Percentiles rank a stretch among this genome's conserved stretches.
Evolutionary conservation across 2,113 vertebrate genomes (phyloP).

Genomic region (Passer montanus): DNA sequence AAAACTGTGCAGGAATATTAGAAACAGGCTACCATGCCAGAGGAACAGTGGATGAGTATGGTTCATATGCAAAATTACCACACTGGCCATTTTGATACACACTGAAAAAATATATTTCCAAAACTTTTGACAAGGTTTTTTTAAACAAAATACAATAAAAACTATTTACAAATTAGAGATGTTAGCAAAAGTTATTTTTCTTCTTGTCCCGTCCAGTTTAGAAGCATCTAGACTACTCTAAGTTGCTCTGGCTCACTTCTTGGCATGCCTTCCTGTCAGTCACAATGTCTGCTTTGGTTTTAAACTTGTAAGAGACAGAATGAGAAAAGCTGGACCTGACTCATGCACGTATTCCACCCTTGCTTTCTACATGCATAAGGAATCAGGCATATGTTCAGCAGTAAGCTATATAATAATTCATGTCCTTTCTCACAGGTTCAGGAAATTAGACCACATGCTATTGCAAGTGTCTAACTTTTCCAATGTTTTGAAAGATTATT

Average conservation of each 20-base stretch:
- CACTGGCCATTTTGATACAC: background rate
- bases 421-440: conserved; percentile 38
- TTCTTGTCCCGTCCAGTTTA: background rate
- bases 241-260: background rate
- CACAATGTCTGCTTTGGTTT: background rate
- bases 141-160: background rate
- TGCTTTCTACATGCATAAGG: background rate
- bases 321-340: background rate
- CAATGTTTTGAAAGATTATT: conserved; percentile 53
- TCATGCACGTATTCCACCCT: background rate
- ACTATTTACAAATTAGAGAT: background rate
- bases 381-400: background rate
- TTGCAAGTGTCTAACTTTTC: conserved; percentile 48
- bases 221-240: background rate
- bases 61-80: background rate
- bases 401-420: conserved; percentile 32
- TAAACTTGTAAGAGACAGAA: background rate
- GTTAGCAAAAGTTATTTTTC: background rate
- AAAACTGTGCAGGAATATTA: background rate
- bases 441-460: conserved; percentile 64
- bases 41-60: background rate
- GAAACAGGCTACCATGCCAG: background rate
- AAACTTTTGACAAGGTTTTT: background rate
- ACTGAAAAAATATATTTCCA: background rate
- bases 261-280: background rate